Evolutionary conservation across 2,797 vertebrate species (phyloP).

Genomic region (Melanotaenia nigrans): DNA sequence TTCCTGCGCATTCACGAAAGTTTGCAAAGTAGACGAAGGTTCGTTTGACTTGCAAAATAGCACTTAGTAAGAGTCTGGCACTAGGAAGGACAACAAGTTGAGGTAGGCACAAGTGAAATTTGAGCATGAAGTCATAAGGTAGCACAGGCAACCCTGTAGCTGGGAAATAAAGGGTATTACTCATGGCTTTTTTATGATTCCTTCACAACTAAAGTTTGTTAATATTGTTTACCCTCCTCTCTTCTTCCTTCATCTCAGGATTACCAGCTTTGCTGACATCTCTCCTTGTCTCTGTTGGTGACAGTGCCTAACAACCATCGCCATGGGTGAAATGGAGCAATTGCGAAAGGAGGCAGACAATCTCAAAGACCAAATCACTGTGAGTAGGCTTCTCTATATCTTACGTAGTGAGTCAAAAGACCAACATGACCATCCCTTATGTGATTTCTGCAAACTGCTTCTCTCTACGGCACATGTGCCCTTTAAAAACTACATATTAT

Average conservation of each 20-base stretch:
- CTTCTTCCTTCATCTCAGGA: slow-evolving; percentile 48
- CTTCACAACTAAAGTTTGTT: background rate
- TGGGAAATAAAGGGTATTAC: background rate
- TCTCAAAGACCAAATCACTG: slow-evolving; percentile 96
- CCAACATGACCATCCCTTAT: background rate
- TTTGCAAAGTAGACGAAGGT: slow-evolving; percentile 83
- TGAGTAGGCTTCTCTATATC: slow-evolving; percentile 82
- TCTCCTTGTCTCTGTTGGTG: slow-evolving; percentile 65
- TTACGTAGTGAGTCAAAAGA: slow-evolving; percentile 1
- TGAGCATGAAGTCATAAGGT: background rate
- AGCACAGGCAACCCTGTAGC: background rate
- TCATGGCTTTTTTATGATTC: background rate
- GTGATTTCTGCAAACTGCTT: background rate
- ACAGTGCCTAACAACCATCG: slow-evolving; percentile 67
- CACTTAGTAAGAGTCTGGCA: slow-evolving; percentile 50
- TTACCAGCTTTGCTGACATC: slow-evolving; percentile 58
- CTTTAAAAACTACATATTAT: background rate
- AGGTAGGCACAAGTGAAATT: slow-evolving; percentile 44
- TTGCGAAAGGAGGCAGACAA: slow-evolving; percentile 93
- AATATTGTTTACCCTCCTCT: slow-evolving; percentile 1
- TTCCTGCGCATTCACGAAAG: slow-evolving; percentile 56
- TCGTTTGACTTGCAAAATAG: slow-evolving; percentile 87
- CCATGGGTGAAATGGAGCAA: slow-evolving; percentile 97
- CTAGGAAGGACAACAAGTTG: slow-evolving; percentile 26
- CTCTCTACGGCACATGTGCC: background rate